Conservation (phyloP, 2,797 vertebrate species). For the Sphaeramia orbicularis region DNA sequence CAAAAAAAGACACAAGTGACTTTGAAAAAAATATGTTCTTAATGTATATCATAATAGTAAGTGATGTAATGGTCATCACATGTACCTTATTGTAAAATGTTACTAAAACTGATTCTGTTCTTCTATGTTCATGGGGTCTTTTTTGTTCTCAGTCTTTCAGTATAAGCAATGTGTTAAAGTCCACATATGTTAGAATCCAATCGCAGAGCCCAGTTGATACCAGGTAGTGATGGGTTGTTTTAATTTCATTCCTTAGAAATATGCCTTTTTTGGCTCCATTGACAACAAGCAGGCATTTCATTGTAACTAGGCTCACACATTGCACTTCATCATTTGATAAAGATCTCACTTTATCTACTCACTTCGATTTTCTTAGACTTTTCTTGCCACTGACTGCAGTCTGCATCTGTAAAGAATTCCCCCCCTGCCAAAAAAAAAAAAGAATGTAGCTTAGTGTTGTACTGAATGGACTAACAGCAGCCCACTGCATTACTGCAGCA, state of each 20-base stretch:
- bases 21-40: no score
- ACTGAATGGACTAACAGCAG: constrained; percentile 79
- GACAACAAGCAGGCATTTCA: background rate
- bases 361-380: background rate
- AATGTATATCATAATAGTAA: no score
- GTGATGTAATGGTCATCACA: no score
- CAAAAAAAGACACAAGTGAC: no score
- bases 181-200: background rate
- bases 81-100: no score
- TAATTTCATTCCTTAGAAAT: no score
- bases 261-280: no score
- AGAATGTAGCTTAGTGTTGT: constrained; percentile 31
- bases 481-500: constrained; percentile 77
- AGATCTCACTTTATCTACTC: constrained; percentile 18
- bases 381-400: constrained; percentile 25
- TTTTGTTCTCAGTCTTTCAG: no score
- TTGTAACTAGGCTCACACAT: constrained; percentile 5
- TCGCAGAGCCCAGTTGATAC: background rate
- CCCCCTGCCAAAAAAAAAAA: no score
- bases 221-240: background rate
- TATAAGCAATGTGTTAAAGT: no score
- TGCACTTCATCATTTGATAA: background rate
- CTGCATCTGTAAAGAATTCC: constrained; percentile 13
- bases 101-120: no score
- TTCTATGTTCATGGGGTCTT: no score